Evolutionary conservation across 2,888 invertebrate genomes (phyloP).

Genomic region (Torymus aiolomorphi): DNA sequence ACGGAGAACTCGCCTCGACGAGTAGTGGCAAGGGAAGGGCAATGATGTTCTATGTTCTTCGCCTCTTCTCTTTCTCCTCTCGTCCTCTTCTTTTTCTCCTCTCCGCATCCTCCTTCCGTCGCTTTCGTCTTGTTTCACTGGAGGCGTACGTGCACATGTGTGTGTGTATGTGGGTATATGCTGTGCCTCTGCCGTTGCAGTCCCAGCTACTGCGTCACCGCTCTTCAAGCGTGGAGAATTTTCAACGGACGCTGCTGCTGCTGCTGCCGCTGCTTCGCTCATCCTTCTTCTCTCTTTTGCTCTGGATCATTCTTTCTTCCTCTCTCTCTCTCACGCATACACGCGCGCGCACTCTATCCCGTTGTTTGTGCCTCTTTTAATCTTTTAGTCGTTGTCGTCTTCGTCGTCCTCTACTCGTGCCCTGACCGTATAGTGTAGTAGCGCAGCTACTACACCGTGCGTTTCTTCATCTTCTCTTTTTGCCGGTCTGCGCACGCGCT

Average conservation of each 20-base stretch:
- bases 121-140: conserved; percentile 17
- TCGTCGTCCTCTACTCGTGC: background rate
- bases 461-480: conserved; percentile 5
- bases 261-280: background rate
- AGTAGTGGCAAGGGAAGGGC: conserved; percentile 34
- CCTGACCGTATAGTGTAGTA: background rate
- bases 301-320: conserved; percentile 18
- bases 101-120: background rate
- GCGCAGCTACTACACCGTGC: background rate
- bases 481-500: background rate
- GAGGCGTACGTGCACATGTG: background rate
- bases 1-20: conserved; percentile 10
- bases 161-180: background rate
- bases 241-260: conserved; percentile 6
- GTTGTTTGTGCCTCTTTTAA: conserved; percentile 40
- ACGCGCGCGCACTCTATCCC: conserved; percentile 3
- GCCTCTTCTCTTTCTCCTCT: conserved; percentile 18
- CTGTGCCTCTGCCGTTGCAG: background rate
- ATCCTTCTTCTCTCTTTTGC: background rate
- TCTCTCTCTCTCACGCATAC: background rate
- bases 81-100: conserved; percentile 2
- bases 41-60: background rate
- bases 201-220: conserved; percentile 16
- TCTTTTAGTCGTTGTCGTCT: conserved; percentile 22
- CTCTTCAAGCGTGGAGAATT: conserved; percentile 30